Evolutionary conservation across 2,113 vertebrate genomes (phyloP).

Genomic region (Megaptera novaeangliae): DNA sequence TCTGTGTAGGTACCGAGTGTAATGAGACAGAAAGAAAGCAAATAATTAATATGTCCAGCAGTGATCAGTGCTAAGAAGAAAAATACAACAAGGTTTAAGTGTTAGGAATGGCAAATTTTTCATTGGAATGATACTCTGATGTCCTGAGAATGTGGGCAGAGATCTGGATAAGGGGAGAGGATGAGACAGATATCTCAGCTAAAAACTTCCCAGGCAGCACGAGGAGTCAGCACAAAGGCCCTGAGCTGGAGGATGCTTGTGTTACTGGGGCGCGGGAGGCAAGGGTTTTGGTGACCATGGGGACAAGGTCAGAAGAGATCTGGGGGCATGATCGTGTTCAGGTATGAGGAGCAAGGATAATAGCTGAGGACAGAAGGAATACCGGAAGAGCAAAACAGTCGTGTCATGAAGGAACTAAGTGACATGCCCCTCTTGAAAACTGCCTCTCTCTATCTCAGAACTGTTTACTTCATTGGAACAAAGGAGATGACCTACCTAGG

Average conservation of each 20-base stretch:
- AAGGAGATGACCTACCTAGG: background rate
- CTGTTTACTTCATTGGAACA: background rate
- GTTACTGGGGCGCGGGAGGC: background rate
- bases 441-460: background rate
- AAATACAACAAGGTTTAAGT: background rate
- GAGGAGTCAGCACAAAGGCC: background rate
- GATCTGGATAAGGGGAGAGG: background rate
- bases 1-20: too few relatives aligned
- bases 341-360: background rate
- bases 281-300: background rate
- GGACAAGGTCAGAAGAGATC: background rate
- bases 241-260: background rate
- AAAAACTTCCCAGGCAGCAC: background rate
- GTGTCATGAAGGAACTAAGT: background rate
- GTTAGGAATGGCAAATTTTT: background rate
- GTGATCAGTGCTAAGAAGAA: background rate
- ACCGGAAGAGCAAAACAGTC: background rate
- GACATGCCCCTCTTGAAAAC: background rate
- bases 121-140: background rate
- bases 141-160: background rate
- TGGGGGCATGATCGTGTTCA: background rate
- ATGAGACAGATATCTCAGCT: background rate
- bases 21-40: background rate
- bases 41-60: background rate
- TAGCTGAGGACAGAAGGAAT: accelerated